Evolutionary conservation across 2,113 vertebrate genomes (phyloP), one percentile per base, ranked within the genome.

Genomic region (Dunckerocampus dactyliophorus): DNA sequence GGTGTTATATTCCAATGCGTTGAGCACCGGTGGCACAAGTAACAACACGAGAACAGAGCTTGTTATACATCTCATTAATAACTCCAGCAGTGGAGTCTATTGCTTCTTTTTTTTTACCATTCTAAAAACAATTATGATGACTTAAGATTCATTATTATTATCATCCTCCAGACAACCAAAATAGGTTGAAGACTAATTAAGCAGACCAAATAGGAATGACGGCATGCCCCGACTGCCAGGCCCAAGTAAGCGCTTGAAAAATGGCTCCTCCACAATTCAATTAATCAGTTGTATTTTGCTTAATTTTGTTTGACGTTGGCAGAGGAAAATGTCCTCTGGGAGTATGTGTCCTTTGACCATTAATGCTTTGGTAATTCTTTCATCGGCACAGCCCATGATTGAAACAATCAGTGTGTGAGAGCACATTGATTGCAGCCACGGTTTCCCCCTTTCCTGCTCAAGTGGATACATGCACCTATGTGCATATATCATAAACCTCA

Each of bases 251-350:
- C 55, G 79, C 74, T 90, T 91, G 90, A 92, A 91, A 91, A 91
- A 91, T 92, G 79, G 88, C 89, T 90, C 77, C 67, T 74, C 81
- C 77, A 76, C 85, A 65, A 83, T 91, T 89, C 91, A 91, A 90
- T 92, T 91, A 91, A 91, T 91, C 90, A 90, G 90, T 76, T 89
- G 84, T 84, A 88, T 91, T 91, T 88, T 86, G 87, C 79, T 85
- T 91, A 89, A 90, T 91, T 89, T 90, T 91, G 90, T 90, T 92
- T 92, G 90, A 91, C 87, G 89, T 88, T 86, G 89, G 87, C 87
- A 88, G 85, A 80, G 80, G 54, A 82, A 89, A 85, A 88, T 46
- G 89, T 90, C 89, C 89, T 89, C 86, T 86, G 88, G 89, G 89
- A 89, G 86, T 85, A 80, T 82, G 85, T 85, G 89, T 91, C 88